Evolutionary conservation across 2,888 invertebrate genomes (phyloP).

Genomic region (Dryobotodes eremita): DNA sequence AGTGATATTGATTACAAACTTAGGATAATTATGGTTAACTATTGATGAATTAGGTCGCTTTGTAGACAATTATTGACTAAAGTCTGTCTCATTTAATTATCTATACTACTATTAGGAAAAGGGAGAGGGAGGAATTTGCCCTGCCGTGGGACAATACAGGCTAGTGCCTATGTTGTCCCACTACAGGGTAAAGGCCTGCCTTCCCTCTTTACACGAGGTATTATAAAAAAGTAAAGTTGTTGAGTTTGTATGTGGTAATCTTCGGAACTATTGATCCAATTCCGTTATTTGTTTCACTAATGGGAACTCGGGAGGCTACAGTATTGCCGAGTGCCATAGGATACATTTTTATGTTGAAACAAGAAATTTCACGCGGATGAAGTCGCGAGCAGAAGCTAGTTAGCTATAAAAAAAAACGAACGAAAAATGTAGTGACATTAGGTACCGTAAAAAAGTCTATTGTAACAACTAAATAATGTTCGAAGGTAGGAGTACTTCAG

Average conservation of each 20-base stretch:
- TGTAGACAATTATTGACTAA: no score
- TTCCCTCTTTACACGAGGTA: no score
- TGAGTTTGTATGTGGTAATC: neutral
- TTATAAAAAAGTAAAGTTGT: no score
- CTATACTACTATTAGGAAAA: no score
- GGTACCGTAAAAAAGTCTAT: neutral
- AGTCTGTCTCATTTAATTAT: no score
- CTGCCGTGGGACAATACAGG: no score
- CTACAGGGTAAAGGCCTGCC: no score
- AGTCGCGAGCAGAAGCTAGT: neutral
- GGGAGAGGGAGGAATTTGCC: no score
- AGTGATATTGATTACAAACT: no score
- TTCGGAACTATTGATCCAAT: neutral
- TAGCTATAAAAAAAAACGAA: neutral
- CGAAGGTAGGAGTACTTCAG: neutral
- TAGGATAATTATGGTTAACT: no score
- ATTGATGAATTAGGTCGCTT: no score
- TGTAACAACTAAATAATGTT: neutral
- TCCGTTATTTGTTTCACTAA: neutral
- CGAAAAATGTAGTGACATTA: neutral
- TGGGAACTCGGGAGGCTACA: neutral
- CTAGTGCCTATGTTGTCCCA: no score
- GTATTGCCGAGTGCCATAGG: neutral
- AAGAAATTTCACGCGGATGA: neutral
- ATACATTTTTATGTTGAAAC: neutral